Percentiles rank a stretch among this genome's conserved stretches.
Conservation (phyloP, 2,113 vertebrate genomes). For the Trogon surrucura region DNA sequence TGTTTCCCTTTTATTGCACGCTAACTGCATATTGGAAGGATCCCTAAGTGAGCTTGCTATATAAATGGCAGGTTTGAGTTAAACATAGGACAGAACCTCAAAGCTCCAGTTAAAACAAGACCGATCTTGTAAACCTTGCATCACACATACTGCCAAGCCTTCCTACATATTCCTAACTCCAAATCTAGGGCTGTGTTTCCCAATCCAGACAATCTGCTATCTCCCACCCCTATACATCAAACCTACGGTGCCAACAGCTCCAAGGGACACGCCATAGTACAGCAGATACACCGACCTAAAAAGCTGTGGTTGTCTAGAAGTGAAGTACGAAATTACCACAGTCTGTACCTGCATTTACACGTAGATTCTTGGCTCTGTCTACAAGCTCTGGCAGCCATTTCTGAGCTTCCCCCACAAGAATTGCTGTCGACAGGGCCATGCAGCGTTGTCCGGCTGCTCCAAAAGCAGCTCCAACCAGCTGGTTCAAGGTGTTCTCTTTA, state of each 20-base stretch:
- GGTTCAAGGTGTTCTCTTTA: conserved; percentile 97
- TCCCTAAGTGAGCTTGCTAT: background rate
- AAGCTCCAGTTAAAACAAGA: background rate
- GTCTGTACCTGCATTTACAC: conserved; percentile 89
- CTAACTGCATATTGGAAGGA: background rate
- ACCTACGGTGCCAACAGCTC: background rate
- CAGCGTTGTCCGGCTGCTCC: conserved; percentile 97
- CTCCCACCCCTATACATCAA: background rate
- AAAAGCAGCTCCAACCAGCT: conserved; percentile 95
- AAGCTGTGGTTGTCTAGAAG: background rate
- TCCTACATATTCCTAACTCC: background rate
- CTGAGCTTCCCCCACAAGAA: conserved; percentile 90
- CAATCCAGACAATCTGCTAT: background rate
- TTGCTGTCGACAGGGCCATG: conserved; percentile 96
- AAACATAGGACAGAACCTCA: background rate
- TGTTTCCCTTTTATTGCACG: background rate
- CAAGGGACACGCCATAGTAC: background rate
- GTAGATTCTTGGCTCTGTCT: conserved; percentile 87
- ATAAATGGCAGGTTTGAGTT: background rate
- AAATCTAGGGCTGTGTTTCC: background rate
- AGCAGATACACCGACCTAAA: background rate
- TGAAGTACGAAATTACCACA: background rate
- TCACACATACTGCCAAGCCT: background rate
- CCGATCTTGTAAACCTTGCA: background rate
- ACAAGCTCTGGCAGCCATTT: conserved; percentile 94